phyloP scores from a whole-genome alignment of 2,888 invertebrate genomes.

The Caradrina kadenii region DNA sequence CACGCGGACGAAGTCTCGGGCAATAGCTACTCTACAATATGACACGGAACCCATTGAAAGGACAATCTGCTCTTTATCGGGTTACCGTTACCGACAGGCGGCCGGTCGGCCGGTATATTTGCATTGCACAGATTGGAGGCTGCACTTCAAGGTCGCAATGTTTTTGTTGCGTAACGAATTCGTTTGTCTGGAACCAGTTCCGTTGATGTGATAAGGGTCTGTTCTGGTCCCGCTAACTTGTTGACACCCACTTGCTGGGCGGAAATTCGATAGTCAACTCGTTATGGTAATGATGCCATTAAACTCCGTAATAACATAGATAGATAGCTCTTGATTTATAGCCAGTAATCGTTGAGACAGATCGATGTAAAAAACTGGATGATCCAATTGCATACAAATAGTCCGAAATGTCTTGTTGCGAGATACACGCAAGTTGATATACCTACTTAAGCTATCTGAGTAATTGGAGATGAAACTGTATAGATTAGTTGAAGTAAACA shows the following conservation, averaged over 20 bases:
- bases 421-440: conserved; percentile 33
- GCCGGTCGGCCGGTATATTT: conserved; percentile 53
- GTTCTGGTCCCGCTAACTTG: conserved; percentile 37
- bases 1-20: too few relatives aligned
- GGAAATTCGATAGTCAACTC: conserved; percentile 37
- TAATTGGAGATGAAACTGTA: conserved; percentile 47
- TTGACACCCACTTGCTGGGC: conserved; percentile 37
- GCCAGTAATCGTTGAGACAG: conserved; percentile 10
- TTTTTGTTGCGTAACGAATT: conserved; percentile 57
- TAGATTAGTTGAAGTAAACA: conserved; percentile 26
- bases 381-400: conserved; percentile 42
- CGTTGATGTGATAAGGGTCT: conserved; percentile 37
- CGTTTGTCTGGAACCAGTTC: conserved; percentile 53
- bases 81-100: conserved; percentile 63
- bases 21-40: conserved; percentile 53
- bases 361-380: conserved; percentile 30
- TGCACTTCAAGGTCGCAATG: conserved; percentile 61
- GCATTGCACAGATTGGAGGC: conserved; percentile 51
- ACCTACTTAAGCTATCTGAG: conserved; percentile 27
- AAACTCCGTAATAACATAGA: conserved; percentile 33
- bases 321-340: conserved; percentile 29
- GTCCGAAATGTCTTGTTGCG: conserved; percentile 38
- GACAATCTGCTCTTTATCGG: conserved; percentile 69
- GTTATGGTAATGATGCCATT: conserved; percentile 45
- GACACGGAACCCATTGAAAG: conserved; percentile 63